A percentile compares a stretch with the other conserved stretches of the same genome.
Conservation (phyloP, 2,888 invertebrate species). For the Calliopum simillimum region DNA sequence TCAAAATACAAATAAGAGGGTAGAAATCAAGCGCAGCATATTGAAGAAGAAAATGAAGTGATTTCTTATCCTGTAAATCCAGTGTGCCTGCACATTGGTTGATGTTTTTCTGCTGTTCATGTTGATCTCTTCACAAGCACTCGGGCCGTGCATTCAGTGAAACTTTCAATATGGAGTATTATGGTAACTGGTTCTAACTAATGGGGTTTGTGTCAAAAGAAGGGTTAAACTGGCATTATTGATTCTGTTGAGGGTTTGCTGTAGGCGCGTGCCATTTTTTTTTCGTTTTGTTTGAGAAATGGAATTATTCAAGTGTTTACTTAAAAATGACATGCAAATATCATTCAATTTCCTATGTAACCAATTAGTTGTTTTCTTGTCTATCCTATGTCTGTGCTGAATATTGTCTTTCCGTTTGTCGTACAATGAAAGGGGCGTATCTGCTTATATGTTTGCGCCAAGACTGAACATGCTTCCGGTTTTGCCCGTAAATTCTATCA, state of each 20-base stretch:
- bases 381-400: too few relatives aligned
- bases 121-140: background rate
- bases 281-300: background rate
- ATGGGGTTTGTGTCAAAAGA: background rate
- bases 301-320: constrained; percentile 11
- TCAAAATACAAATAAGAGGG: constrained; percentile 20
- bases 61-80: constrained; percentile 35
- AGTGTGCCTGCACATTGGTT: constrained; percentile 27
- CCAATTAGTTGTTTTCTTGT: too few relatives aligned
- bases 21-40: background rate
- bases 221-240: background rate
- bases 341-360: too few relatives aligned
- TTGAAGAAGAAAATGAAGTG: constrained; percentile 1
- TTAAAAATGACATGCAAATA: too few relatives aligned
- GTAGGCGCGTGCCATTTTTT: constrained; percentile 24
- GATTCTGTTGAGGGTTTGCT: background rate
- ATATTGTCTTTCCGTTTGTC: too few relatives aligned
- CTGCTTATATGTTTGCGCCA: too few relatives aligned
- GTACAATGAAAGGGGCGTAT: too few relatives aligned
- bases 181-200: too few relatives aligned
- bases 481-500: too few relatives aligned
- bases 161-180: constrained; percentile 8
- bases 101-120: too few relatives aligned
- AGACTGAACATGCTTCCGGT: too few relatives aligned
- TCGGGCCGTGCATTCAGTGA: background rate